Percentiles rank a stretch among this genome's conserved stretches.
Evolutionary conservation across 2,797 vertebrate species (phyloP).

Genomic region (Bovichtus diacanthus): DNA sequence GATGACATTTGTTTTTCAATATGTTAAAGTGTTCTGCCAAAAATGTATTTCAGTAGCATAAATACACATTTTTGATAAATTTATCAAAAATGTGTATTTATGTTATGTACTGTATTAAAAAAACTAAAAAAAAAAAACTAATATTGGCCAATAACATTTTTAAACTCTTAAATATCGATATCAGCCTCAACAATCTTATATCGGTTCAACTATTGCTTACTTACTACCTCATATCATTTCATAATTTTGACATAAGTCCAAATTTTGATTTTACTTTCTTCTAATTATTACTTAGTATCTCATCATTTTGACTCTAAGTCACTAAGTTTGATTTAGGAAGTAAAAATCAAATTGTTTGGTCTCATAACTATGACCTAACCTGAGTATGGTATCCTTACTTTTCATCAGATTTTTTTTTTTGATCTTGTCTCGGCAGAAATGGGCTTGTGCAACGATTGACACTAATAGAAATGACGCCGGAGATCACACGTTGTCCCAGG

Average conservation of each 20-base stretch:
- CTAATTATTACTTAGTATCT: not conserved
- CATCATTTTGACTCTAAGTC: not conserved
- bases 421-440: not conserved
- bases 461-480: not conserved
- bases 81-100: no score
- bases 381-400: not conserved
- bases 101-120: not conserved
- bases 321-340: no score
- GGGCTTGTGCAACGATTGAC: no score
- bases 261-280: not conserved
- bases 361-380: not conserved
- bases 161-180: not conserved
- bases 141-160: not conserved
- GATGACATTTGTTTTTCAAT: not conserved
- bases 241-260: not conserved
- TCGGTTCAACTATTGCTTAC: not conserved
- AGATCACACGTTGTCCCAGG: not conserved
- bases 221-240: not conserved
- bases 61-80: no score
- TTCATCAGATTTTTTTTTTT: not conserved
- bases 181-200: not conserved
- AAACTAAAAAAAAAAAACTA: not conserved
- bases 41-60: no score
- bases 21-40: not conserved
- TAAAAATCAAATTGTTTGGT: not conserved